phyloP scores from a whole-genome alignment of 2,797 vertebrate species.

The Spinibarbus caldwelli region DNA sequence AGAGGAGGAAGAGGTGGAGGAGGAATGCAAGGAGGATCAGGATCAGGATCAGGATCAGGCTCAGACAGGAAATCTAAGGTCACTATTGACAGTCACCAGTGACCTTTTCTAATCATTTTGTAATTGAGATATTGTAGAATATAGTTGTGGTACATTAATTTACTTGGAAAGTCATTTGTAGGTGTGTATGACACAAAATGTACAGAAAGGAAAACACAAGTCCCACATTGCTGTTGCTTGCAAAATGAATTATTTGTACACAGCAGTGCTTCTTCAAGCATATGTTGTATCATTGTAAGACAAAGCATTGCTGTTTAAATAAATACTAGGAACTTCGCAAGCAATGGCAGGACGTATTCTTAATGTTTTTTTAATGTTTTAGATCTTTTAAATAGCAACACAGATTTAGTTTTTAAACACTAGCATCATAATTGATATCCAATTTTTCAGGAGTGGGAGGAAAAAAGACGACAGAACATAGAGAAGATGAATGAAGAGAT shows the following conservation, averaged over 20 bases:
- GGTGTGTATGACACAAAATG: background rate
- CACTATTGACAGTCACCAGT: constrained; percentile 57
- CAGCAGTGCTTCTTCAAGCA: background rate
- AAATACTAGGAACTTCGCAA: background rate
- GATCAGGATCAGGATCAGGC: constrained; percentile 55
- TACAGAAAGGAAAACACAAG: background rate
- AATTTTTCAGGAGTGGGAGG: constrained; percentile 87
- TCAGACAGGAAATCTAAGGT: constrained; percentile 86
- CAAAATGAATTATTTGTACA: background rate
- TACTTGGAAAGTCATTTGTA: constrained; percentile 1
- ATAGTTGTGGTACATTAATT: background rate
- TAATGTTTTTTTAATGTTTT: background rate
- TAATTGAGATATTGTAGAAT: background rate
- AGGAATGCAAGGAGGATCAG: constrained; percentile 62
- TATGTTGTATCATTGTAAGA: background rate
- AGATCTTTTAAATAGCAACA: background rate
- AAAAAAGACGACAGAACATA: constrained; percentile 90
- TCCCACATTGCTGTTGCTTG: background rate
- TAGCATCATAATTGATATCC: background rate
- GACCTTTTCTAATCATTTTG: background rate
- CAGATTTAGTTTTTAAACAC: background rate
- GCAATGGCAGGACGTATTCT: background rate
- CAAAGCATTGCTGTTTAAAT: background rate
- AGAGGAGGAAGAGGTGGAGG: constrained; percentile 34
- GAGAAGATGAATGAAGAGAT: constrained; percentile 96